These are phyloP conservation scores for Vulpes lagopus DNA, from an alignment of 2,113 vertebrate species.

Conservation along the genomic window DNA sequence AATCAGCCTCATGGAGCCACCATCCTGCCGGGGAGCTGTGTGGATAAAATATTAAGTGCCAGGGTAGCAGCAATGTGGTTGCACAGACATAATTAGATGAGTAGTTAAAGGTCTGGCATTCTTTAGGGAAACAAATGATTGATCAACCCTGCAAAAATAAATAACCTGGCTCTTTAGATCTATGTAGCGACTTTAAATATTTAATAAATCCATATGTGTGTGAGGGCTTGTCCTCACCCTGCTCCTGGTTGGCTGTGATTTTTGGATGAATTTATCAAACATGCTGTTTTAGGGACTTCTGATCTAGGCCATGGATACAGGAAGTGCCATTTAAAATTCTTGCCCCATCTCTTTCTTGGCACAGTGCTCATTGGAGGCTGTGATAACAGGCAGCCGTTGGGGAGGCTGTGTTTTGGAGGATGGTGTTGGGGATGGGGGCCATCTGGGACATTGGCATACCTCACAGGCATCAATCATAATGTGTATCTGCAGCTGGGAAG, in stretches of 20 bases:
- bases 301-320: constrained; percentile 18
- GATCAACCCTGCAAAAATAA: constrained; percentile 86
- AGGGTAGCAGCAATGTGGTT: constrained; percentile 37
- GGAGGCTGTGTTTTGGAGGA: neutral
- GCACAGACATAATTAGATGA: constrained; percentile 84
- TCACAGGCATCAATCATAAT: neutral
- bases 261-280: constrained; percentile 78
- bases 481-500: neutral
- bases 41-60: constrained; percentile 83
- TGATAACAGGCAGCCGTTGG: neutral
- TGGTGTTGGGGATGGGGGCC: neutral
- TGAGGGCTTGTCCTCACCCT: constrained; percentile 70
- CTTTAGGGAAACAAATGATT: constrained; percentile 86
- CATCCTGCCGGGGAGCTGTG: constrained; percentile 57
- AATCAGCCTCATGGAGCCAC: constrained; percentile 53
- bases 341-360: constrained; percentile 42
- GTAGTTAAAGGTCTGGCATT: constrained; percentile 86
- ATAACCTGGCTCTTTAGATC: constrained; percentile 83
- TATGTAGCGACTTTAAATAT: constrained; percentile 86
- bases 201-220: constrained; percentile 81
- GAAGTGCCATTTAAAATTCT: constrained; percentile 73
- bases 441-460: constrained; percentile 27
- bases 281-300: constrained; percentile 62
- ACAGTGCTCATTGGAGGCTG: neutral
- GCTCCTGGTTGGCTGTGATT: constrained; percentile 65